These are phyloP conservation scores for Dipodomys merriami DNA, from an alignment of 2,113 vertebrate genomes.

Conservation along the genomic window DNA sequence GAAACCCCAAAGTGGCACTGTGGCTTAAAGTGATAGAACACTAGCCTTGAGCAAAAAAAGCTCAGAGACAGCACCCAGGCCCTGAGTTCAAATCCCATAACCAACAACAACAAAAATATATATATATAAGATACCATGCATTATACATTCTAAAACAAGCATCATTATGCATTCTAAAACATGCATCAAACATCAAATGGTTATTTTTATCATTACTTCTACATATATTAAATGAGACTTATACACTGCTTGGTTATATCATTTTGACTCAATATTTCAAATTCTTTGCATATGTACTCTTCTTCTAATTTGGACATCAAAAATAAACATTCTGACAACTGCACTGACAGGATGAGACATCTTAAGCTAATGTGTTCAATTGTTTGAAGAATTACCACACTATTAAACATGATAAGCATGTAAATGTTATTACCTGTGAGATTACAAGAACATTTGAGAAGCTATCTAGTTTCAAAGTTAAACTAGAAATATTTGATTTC, in stretches of 20 bases:
- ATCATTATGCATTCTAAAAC: conserved; percentile 38
- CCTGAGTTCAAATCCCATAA: too few relatives aligned
- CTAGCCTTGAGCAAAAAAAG: too few relatives aligned
- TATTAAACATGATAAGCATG: conserved; percentile 57
- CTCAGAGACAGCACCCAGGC: neutral
- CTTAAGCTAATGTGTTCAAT: conserved; percentile 51
- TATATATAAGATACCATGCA: neutral
- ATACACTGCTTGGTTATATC: neutral
- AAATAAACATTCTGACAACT: conserved; percentile 53
- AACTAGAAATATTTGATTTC: conserved; percentile 34
- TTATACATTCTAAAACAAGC: conserved; percentile 34
- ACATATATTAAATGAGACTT: neutral
- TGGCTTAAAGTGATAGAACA: too few relatives aligned
- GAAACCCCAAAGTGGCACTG: too few relatives aligned
- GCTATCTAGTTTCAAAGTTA: conserved; percentile 20
- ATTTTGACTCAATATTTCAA: conserved; percentile 54
- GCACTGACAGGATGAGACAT: conserved; percentile 28
- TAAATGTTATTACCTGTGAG: conserved; percentile 25
- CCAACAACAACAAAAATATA: too few relatives aligned
- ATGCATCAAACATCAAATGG: conserved; percentile 46
- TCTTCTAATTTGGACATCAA: conserved; percentile 59
- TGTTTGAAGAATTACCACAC: conserved; percentile 50
- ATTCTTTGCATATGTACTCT: conserved; percentile 24
- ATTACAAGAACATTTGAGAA: conserved; percentile 35
- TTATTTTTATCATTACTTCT: neutral